Conservation (phyloP, 2,797 vertebrate genomes). For the Vireo griseus region DNA sequence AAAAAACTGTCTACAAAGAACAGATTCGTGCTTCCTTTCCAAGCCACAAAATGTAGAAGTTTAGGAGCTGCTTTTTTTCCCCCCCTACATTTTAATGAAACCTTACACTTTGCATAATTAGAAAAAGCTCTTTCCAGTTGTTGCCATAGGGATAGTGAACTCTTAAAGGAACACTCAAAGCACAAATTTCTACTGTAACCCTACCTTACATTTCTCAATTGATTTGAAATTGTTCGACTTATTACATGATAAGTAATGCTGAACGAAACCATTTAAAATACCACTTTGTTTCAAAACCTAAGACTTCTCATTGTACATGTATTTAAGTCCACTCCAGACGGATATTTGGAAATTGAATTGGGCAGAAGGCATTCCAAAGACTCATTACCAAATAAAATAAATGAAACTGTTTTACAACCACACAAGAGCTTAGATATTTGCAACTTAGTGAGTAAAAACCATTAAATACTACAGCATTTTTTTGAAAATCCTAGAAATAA, state of each 20-base stretch:
- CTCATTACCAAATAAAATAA: background rate
- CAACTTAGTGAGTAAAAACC: background rate
- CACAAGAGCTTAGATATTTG: background rate
- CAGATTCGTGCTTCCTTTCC: conserved; percentile 15
- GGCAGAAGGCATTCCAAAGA: background rate
- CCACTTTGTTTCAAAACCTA: background rate
- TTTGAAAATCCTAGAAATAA: background rate
- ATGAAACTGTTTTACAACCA: background rate
- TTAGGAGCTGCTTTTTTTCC: background rate
- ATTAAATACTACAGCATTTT: background rate
- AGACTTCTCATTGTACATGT: background rate
- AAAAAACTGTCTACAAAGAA: background rate
- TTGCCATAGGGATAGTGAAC: background rate
- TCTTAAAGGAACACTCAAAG: background rate
- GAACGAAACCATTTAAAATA: background rate
- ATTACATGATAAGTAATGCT: background rate
- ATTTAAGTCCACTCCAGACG: background rate
- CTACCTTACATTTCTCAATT: background rate
- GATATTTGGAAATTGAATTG: background rate
- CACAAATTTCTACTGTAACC: background rate
- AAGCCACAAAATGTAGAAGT: conserved; percentile 10
- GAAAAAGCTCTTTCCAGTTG: background rate
- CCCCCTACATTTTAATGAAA: background rate
- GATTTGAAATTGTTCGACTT: background rate
- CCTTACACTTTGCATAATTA: conserved; percentile 8